phyloP scores from a whole-genome alignment of 2,113 vertebrate genomes.

The Laticauda laticaudata region DNA sequence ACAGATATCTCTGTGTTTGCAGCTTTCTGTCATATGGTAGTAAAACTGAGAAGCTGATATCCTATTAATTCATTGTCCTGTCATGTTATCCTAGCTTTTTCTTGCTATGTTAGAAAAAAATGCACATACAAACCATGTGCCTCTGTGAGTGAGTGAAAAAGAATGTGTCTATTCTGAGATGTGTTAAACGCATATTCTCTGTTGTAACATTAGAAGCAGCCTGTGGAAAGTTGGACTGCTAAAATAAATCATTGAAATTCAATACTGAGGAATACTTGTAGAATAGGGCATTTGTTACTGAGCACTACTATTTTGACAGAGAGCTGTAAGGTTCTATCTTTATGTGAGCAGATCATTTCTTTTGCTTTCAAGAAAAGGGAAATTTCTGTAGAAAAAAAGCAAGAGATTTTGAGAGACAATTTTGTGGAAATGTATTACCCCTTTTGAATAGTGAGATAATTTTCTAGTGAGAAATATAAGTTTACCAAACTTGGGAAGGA shows the following conservation, averaged over 20 bases:
- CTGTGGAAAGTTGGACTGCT: constrained; percentile 64
- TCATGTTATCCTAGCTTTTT: neutral
- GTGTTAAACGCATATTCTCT: constrained; percentile 67
- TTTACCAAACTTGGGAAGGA: neutral
- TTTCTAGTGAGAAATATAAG: neutral
- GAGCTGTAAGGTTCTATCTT: neutral
- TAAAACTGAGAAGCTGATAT: neutral
- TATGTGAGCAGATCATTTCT: neutral
- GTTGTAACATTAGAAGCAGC: constrained; percentile 67
- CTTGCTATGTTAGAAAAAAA: neutral
- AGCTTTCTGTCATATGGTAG: neutral
- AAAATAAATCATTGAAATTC: constrained; percentile 69
- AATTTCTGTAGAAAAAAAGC: neutral
- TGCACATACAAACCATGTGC: neutral
- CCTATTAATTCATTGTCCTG: neutral
- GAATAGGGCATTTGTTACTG: constrained; percentile 57
- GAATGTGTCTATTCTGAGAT: constrained; percentile 64
- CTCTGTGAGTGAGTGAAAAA: neutral
- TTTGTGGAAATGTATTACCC: neutral
- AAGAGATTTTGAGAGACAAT: neutral
- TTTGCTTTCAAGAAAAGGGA: neutral
- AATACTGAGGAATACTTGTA: constrained; percentile 59
- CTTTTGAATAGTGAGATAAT: neutral
- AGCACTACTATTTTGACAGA: constrained; percentile 2
- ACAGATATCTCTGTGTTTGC: neutral